These are phyloP conservation scores for Neogobius melanostomus DNA, from an alignment of 2,113 vertebrate species.

Conservation along the genomic window DNA sequence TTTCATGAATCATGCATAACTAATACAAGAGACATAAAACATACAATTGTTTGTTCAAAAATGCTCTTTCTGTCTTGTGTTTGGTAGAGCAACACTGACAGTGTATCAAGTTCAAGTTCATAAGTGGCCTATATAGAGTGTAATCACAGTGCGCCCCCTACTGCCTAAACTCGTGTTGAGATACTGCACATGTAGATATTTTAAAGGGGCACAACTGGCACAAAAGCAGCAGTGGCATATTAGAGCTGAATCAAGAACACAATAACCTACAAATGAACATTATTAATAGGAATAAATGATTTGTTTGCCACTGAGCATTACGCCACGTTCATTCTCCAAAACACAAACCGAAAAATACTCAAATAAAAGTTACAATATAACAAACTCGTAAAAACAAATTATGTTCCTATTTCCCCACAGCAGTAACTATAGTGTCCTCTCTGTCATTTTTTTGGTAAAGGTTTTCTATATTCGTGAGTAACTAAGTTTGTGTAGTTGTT, in stretches of 20 bases:
- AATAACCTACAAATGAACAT: not conserved
- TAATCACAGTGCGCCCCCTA: conserved; percentile 89
- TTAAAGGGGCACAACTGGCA: conserved; percentile 45
- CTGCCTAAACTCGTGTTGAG: conserved; percentile 65
- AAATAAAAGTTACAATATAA: not conserved
- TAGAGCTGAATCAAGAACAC: not conserved
- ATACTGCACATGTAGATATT: conserved; percentile 33
- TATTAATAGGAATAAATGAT: not conserved
- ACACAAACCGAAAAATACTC: not conserved
- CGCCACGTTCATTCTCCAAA: not conserved
- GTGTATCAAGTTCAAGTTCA: conserved; percentile 88
- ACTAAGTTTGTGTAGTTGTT: too few relatives aligned
- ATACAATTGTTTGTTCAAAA: conserved; percentile 34
- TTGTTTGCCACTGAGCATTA: not conserved
- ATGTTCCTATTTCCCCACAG: not conserved
- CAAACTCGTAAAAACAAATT: not conserved
- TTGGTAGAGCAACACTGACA: conserved; percentile 41
- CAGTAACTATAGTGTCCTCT: not conserved
- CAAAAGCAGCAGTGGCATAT: conserved; percentile 22
- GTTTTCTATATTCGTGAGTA: too few relatives aligned
- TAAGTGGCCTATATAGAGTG: conserved; percentile 44
- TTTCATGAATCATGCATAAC: not conserved
- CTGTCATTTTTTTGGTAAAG: not conserved
- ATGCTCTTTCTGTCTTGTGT: conserved; percentile 11
- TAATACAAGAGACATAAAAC: conserved; percentile 11